Conservation (phyloP, 1,140 invertebrate species). For the Diploscapter pachys region DNA sequence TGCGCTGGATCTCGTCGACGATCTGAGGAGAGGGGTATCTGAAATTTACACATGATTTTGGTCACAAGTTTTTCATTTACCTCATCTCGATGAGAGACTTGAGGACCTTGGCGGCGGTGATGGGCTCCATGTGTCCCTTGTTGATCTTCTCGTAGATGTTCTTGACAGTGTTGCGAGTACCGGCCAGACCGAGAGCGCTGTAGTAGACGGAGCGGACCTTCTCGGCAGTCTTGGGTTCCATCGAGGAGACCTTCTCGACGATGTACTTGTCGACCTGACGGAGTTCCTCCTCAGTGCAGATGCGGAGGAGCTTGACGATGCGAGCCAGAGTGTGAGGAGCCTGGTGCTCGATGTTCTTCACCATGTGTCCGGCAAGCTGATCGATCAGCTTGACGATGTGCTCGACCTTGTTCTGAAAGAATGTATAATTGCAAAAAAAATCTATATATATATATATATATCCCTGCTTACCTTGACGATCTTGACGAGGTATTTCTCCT, state of each 20-base stretch:
- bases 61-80: too few species aligned
- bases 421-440: slow-evolving; percentile 1
- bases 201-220: slow-evolving; percentile 34
- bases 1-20: slow-evolving; percentile 36
- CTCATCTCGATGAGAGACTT: slow-evolving; percentile 34
- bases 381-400: slow-evolving; percentile 24
- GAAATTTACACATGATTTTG: too few species aligned
- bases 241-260: slow-evolving; percentile 12
- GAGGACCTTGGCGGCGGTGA: slow-evolving; percentile 40
- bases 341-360: slow-evolving; percentile 31
- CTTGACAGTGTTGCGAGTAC: slow-evolving; percentile 43
- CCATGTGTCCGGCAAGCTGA: slow-evolving; percentile 22
- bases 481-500: slow-evolving; percentile 34
- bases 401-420: slow-evolving; percentile 30
- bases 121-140: slow-evolving; percentile 35
- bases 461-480: neutral
- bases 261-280: slow-evolving; percentile 36
- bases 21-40: slow-evolving; percentile 43
- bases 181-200: slow-evolving; percentile 45
- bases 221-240: slow-evolving; percentile 16
- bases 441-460: neutral
- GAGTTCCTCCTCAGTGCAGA: slow-evolving; percentile 42
- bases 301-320: slow-evolving; percentile 45
- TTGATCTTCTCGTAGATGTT: slow-evolving; percentile 43
- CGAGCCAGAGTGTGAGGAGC: slow-evolving; percentile 32